These are phyloP conservation scores for Sceloporus tristichus DNA, from an alignment of 2,113 vertebrate genomes.

Conservation along the genomic window DNA sequence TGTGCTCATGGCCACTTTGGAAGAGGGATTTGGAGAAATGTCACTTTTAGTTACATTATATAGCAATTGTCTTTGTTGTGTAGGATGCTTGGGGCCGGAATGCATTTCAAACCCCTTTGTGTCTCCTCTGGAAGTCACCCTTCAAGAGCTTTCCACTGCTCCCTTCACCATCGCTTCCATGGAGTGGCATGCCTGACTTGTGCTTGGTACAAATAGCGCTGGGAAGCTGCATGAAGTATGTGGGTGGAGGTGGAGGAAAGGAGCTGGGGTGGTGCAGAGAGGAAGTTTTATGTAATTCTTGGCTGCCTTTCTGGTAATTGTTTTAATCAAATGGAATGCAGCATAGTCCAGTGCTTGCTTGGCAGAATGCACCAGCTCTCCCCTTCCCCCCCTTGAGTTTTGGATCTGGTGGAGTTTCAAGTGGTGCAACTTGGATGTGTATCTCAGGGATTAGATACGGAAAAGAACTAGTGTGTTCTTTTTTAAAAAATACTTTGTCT, in stretches of 20 bases:
- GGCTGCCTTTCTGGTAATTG: slow-evolving; percentile 82
- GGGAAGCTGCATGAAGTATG: slow-evolving; percentile 48
- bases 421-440: slow-evolving; percentile 41
- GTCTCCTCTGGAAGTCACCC: neutral
- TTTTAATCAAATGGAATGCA: slow-evolving; percentile 87
- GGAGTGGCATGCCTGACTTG: neutral
- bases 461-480: neutral
- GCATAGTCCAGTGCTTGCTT: slow-evolving; percentile 74
- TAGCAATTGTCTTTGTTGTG: rapidly evolving
- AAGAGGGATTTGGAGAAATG: neutral
- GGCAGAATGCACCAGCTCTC: slow-evolving; percentile 72
- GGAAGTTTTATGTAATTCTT: slow-evolving; percentile 85
- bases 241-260: slow-evolving; percentile 53
- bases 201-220: neutral
- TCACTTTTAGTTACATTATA: neutral
- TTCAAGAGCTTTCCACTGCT: rapidly evolving
- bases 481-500: neutral
- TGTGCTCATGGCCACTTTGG: neutral
- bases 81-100: neutral
- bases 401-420: slow-evolving; percentile 32
- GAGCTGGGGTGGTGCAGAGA: slow-evolving; percentile 71
- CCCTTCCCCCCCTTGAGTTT: slow-evolving; percentile 41
- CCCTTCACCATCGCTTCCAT: neutral
- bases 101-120: neutral
- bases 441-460: neutral